Evolutionary conservation across 2,888 invertebrate genomes (phyloP).

Genomic region (Cantharis rustica): DNA sequence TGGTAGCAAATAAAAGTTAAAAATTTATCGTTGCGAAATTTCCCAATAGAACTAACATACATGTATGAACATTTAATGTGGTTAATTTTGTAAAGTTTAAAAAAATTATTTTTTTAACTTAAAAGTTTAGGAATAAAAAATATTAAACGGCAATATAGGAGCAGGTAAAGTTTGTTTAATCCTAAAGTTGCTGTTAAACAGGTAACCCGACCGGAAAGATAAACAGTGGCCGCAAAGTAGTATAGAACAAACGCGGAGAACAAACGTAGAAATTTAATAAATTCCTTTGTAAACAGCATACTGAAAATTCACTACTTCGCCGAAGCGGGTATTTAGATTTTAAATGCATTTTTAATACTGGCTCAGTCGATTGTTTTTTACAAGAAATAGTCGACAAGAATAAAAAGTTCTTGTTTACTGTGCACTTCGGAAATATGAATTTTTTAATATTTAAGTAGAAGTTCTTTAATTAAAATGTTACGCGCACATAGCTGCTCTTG

Average conservation of each 20-base stretch:
- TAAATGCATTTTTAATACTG: conserved; percentile 28
- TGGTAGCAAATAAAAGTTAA: neutral
- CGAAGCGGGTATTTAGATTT: conserved; percentile 32
- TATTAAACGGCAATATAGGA: conserved; percentile 19
- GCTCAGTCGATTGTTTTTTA: conserved; percentile 14
- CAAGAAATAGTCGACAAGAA: conserved; percentile 6
- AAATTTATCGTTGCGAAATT: neutral
- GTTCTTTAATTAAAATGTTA: conserved; percentile 13
- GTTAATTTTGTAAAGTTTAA: neutral
- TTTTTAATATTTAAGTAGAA: conserved; percentile 14
- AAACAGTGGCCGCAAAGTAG: conserved; percentile 39
- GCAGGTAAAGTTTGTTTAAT: conserved; percentile 29
- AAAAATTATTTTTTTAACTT: neutral
- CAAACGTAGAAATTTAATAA: conserved; percentile 42
- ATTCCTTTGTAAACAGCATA: conserved; percentile 40
- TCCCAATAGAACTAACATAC: neutral
- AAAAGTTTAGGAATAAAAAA: conserved; percentile 4
- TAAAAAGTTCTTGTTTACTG: conserved; percentile 4
- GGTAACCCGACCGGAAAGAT: conserved; percentile 35
- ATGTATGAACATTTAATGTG: neutral
- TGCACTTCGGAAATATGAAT: conserved; percentile 10
- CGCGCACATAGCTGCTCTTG: neutral
- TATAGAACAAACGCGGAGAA: conserved; percentile 38
- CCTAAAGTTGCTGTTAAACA: conserved; percentile 32
- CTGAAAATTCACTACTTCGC: conserved; percentile 34